phyloP scores from a whole-genome alignment of 2,113 vertebrate genomes.

The Pterophyllum scalare region DNA sequence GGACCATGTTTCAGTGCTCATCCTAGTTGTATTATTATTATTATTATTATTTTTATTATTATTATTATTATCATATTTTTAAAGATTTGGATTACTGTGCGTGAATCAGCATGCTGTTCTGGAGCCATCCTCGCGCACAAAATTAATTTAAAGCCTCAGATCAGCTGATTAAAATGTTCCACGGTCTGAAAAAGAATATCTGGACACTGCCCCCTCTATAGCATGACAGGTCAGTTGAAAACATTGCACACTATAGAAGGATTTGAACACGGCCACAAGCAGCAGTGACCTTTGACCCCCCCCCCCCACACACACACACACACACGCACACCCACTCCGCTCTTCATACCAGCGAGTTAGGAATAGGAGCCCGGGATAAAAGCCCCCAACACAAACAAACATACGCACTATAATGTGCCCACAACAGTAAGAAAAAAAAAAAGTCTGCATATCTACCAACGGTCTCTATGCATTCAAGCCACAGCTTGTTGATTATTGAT shows the following conservation, averaged over 20 bases:
- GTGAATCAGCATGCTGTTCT: background rate
- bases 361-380: conserved; percentile 52
- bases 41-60: background rate
- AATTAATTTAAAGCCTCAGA: background rate
- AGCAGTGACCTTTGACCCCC: conserved; percentile 73
- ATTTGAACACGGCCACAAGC: conserved; percentile 75
- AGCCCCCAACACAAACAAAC: conserved; percentile 42
- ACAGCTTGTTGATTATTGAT: conserved; percentile 58
- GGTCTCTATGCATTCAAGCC: conserved; percentile 6
- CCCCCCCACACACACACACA: background rate
- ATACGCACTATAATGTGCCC: conserved; percentile 12
- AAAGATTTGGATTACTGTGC: too few species aligned
- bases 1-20: background rate
- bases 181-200: conserved; percentile 41
- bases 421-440: background rate
- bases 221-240: conserved; percentile 56
- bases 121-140: background rate
- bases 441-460: background rate
- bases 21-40: background rate
- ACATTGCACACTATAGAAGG: conserved; percentile 71
- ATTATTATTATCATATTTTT: background rate
- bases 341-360: conserved; percentile 75
- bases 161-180: conserved; percentile 46
- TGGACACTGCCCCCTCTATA: conserved; percentile 37
- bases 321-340: background rate